Evolutionary conservation across 2,888 invertebrate genomes (phyloP), one percentile per base, ranked within the genome.

Genomic region (Athalia rosae): DNA sequence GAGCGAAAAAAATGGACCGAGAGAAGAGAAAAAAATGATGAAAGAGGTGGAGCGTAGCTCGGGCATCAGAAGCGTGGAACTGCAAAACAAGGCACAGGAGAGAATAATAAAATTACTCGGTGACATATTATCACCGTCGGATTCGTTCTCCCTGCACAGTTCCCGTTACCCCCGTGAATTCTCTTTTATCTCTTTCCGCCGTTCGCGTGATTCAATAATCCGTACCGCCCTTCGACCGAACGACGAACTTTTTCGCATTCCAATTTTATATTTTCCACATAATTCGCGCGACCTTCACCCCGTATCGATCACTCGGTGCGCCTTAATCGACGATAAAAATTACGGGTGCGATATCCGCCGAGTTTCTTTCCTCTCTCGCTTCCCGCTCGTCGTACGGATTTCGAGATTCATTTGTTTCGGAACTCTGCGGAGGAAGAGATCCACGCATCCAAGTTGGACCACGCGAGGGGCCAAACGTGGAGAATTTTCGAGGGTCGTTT

Each of bases 401-500:
- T 8, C 56, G 8, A 45, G 58, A 56, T 71, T 58, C 69, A 58
- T 45, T 43, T n/a, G 41, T 43, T 71, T 58, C 45, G 43, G 58
- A n/a, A 67, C 43, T 56, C 56, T 43, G 43, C 71, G 58, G 58
- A 45, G n/a, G 71, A 71, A 58, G 58, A 56, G 58, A 71, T 13
- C 45, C 56, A 43, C 43, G 13, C 56, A 71, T 13, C 45, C 56
- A 43, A 13, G n/a, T 56, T 71, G 56, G 56, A 56, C 45, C 56
- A 41, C 69, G 48, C 58, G n/a, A 71, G 71, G 58, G 69, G 41
- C 43, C 71, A 45, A 56, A 71, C 56, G 69, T 71, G 61, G 47
- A 41, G 61, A 62, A 61, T 74, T 74, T 62, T 74, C 74, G 74
- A 62, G 74, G 74, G 74, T 28, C 59, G 80, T 79, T 80, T 80